Evolutionary conservation across 2,888 invertebrate genomes (phyloP), one percentile per base, ranked within the genome.

Genomic region (Altica lythri): DNA sequence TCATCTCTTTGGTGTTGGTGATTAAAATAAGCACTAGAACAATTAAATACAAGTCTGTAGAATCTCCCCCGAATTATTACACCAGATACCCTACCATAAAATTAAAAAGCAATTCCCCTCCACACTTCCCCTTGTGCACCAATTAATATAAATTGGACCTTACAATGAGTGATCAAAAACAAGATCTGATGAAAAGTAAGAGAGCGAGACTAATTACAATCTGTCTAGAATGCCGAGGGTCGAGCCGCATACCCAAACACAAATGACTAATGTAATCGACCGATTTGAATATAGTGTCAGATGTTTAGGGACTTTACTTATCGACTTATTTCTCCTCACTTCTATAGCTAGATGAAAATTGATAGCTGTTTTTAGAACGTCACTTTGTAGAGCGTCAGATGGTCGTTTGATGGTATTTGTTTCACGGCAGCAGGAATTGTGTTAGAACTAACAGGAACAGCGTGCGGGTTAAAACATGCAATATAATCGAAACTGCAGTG

Each of bases 261-360:
- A 66, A 68, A 67, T 71, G 68, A 70, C 68, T 70, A 71, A 70
- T 70, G 64, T 70, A 72, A 72, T 71, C 68, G 71, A 68, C 67
- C 70, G 69, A 71, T 71, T 71, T 70, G 68, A 70, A 70, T 69
- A 66, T 64, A 65, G 68, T 69, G 69, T 72, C 72, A 71, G 68
- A 66, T 70, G 70, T 63, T 49, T 30, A 38, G 30, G 40, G 30
- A 22, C 35, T 35, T 16, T 16, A 13, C 22, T 48, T 27, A 18
- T 48, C 16, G 25, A 37, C 22, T 22, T 47, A 14, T 37, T 35
- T 35, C 16, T 17, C 37, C 29, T 12, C 32, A 16, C 48, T 49
- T 29, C 19, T 49, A 19, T 40, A 40, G 8, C 19, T 40, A n/a
- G 40, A 40, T 49, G 29, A 49, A 30, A 40, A 49, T 32, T 40